Conservation (phyloP, 2,888 invertebrate species). For the Autographa gamma region DNA sequence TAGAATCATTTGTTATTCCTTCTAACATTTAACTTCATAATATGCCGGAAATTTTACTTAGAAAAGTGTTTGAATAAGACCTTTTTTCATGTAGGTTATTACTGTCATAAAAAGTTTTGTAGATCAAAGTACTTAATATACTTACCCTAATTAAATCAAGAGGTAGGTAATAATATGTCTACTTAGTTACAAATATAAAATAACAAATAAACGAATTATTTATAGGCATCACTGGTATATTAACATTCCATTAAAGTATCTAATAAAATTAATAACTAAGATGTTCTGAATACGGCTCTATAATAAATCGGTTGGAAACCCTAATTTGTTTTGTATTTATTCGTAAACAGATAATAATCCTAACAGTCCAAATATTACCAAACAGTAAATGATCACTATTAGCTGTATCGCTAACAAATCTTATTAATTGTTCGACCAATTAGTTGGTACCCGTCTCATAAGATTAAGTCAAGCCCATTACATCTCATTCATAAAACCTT, state of each 20-base stretch:
- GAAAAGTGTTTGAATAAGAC: not conserved
- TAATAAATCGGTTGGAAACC: constrained; percentile 19
- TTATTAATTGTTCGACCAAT: constrained; percentile 31
- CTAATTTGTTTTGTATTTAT: constrained; percentile 2
- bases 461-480: constrained; percentile 31
- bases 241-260: not conserved
- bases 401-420: constrained; percentile 27
- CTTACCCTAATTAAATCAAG: not conserved
- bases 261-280: constrained; percentile 2
- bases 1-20: not conserved
- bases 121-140: not conserved
- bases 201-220: not conserved
- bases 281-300: constrained; percentile 22
- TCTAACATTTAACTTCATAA: not conserved
- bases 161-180: not conserved
- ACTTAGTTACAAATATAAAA: not conserved
- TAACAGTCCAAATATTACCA: constrained; percentile 7
- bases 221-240: not conserved
- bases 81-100: not conserved
- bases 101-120: not conserved
- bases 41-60: not conserved
- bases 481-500: constrained; percentile 46
- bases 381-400: constrained; percentile 16
- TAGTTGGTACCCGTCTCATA: constrained; percentile 37
- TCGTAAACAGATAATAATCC: not conserved